Evolutionary conservation across 2,888 invertebrate genomes (phyloP).

Genomic region (Caenorhabditis becei): DNA sequence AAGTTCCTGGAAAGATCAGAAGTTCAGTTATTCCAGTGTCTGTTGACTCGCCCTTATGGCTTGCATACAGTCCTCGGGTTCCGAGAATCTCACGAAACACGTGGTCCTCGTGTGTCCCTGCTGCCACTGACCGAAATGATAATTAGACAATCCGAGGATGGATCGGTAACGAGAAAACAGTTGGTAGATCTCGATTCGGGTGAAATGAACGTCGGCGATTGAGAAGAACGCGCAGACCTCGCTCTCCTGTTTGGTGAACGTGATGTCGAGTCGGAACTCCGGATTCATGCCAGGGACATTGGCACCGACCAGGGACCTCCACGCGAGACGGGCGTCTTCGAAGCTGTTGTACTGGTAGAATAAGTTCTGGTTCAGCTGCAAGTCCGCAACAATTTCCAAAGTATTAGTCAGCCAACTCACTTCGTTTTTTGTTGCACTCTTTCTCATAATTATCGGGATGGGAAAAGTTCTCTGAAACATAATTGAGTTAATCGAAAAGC

Average conservation of each 20-base stretch:
- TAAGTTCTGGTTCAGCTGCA: slow-evolving; percentile 24
- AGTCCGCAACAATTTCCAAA: background rate
- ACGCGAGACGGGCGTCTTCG: slow-evolving; percentile 20
- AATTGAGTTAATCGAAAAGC: background rate
- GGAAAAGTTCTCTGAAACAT: slow-evolving; percentile 27
- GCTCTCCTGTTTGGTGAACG: slow-evolving; percentile 27
- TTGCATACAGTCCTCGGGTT: slow-evolving; percentile 41
- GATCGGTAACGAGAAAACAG: slow-evolving; percentile 23
- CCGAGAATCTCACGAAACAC: slow-evolving; percentile 30
- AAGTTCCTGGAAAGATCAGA: slow-evolving; percentile 29
- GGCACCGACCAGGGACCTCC: slow-evolving; percentile 19
- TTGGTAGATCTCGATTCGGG: slow-evolving; percentile 26
- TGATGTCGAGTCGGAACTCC: slow-evolving; percentile 29
- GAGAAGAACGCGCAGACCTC: slow-evolving; percentile 28
- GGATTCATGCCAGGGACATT: slow-evolving; percentile 8
- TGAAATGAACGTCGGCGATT: slow-evolving; percentile 7
- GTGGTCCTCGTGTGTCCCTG: background rate
- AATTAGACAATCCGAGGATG: slow-evolving; percentile 32
- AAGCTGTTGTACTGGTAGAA: slow-evolving; percentile 40
- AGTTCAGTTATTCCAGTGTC: background rate
- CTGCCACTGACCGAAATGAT: slow-evolving; percentile 9
- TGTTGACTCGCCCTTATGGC: slow-evolving; percentile 17
- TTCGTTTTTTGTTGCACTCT: slow-evolving; percentile 6
- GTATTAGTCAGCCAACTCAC: background rate
- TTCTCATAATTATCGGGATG: background rate